Evolutionary conservation across 2,888 invertebrate species (phyloP).

Genomic region (Axea sp.): DNA sequence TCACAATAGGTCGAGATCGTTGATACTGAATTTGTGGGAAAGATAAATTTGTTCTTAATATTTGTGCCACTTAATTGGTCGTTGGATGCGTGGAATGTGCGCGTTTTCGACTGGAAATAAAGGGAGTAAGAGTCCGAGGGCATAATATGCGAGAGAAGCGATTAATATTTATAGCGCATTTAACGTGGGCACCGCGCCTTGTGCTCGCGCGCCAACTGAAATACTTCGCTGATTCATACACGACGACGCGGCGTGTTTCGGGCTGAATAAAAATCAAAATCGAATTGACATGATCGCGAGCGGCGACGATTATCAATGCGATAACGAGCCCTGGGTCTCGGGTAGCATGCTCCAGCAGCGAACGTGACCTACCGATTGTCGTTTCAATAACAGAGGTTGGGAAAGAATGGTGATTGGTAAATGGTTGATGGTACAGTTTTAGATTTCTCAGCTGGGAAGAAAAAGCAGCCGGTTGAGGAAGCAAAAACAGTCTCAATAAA

Average conservation of each 20-base stretch:
- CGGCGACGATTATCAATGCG: conserved; percentile 29
- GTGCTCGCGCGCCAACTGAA: no score
- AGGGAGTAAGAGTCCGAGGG: not conserved
- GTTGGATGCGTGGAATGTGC: conserved; percentile 8
- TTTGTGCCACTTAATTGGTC: conserved; percentile 22
- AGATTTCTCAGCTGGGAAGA: no score
- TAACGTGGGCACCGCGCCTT: no score
- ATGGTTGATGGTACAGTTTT: not conserved
- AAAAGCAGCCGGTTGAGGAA: no score
- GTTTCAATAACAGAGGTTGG: conserved; percentile 9
- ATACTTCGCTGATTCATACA: conserved; percentile 22
- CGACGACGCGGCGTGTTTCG: not conserved
- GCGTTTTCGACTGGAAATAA: conserved; percentile 1
- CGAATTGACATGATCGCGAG: conserved; percentile 27
- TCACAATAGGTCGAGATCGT: conserved; percentile 29
- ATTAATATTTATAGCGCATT: conserved; percentile 28
- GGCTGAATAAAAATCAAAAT: conserved; percentile 23
- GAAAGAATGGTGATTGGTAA: not conserved
- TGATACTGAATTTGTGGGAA: conserved; percentile 21
- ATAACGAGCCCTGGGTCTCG: conserved; percentile 7
- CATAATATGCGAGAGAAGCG: conserved; percentile 7
- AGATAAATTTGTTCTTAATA: conserved; percentile 31
- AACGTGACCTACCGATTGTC: conserved; percentile 19
- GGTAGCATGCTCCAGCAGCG: conserved; percentile 9
- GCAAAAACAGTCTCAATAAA: no score